Conservation (phyloP, 2,888 invertebrate genomes). For the Kuschelorhynchus macadamiae region DNA sequence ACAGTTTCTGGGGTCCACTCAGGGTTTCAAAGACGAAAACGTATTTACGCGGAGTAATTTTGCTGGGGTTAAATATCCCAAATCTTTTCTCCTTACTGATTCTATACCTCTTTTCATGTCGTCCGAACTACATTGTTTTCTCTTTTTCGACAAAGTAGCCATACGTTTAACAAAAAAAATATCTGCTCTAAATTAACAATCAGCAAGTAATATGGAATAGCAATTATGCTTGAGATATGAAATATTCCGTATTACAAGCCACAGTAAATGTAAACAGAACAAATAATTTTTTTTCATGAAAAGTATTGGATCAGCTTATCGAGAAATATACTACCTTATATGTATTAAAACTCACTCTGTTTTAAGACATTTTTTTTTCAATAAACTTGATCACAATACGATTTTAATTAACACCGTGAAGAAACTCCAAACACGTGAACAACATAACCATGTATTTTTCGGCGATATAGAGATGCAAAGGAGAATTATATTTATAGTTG, state of each 20-base stretch:
- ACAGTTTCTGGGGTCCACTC: slow-evolving; percentile 20
- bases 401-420: background rate
- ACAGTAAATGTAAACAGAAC: background rate
- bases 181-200: background rate
- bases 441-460: too few species aligned
- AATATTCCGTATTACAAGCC: slow-evolving; percentile 1
- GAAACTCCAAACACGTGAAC: too few species aligned
- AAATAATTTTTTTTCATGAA: background rate
- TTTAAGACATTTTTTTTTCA: background rate
- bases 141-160: background rate
- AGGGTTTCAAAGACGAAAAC: slow-evolving; percentile 28
- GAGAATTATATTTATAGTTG: too few species aligned
- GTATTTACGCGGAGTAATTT: slow-evolving; percentile 2
- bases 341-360: background rate
- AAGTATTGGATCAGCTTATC: background rate
- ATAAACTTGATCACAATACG: background rate
- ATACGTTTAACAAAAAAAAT: background rate
- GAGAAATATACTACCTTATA: too few species aligned
- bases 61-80: slow-evolving; percentile 12
- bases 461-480: too few species aligned
- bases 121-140: background rate
- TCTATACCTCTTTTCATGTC: slow-evolving; percentile 1
- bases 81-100: background rate
- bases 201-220: slow-evolving; percentile 3
- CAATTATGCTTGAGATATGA: background rate